Conservation (phyloP, 2,888 invertebrate species). For the Autographa gamma region DNA sequence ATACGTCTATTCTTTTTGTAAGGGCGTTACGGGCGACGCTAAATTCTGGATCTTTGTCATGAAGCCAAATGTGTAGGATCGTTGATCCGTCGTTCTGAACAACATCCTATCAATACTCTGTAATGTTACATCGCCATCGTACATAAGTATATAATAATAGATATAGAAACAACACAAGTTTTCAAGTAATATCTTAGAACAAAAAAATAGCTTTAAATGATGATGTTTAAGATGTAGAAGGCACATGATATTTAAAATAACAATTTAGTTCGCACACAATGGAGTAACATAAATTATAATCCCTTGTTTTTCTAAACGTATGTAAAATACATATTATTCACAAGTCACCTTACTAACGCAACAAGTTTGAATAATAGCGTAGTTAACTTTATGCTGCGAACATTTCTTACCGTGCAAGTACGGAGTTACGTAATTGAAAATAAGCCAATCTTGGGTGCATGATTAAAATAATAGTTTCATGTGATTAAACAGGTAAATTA, state of each 20-base stretch:
- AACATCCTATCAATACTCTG: conserved; percentile 17
- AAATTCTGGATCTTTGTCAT: conserved; percentile 42
- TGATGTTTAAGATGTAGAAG: background rate
- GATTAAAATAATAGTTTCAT: conserved; percentile 9
- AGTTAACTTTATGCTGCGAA: conserved; percentile 15
- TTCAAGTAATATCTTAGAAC: background rate
- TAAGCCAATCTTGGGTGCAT: conserved; percentile 5
- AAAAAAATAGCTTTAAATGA: background rate
- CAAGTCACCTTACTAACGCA: conserved; percentile 19
- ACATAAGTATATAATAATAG: background rate
- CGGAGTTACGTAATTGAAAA: conserved; percentile 46
- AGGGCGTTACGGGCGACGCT: conserved; percentile 37
- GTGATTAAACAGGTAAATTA: background rate
- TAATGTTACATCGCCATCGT: conserved; percentile 6
- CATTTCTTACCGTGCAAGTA: conserved; percentile 21
- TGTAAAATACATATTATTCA: conserved; percentile 2
- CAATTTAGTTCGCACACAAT: background rate
- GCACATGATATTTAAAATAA: background rate
- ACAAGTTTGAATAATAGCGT: background rate
- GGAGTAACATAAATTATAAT: background rate
- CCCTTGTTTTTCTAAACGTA: background rate
- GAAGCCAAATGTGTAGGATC: conserved; percentile 39
- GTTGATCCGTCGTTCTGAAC: conserved; percentile 18
- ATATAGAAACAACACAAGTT: background rate
- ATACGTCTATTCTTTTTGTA: conserved; percentile 24